A percentile compares a stretch with the other conserved stretches of the same genome.
Evolutionary conservation across 2,888 invertebrate species (phyloP).

Genomic region (Apotomis capreana): DNA sequence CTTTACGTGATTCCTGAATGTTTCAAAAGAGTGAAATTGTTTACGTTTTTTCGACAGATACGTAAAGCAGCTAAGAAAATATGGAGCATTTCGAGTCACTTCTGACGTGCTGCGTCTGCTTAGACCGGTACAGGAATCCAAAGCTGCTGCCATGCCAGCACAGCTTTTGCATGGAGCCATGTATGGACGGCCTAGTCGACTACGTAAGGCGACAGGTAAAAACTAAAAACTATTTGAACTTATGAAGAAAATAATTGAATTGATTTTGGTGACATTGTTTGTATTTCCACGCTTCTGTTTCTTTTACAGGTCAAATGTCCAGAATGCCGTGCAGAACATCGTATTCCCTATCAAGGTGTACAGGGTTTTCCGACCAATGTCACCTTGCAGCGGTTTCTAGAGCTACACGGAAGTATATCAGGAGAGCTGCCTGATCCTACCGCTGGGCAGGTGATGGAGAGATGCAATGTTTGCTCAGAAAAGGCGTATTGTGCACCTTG

Average conservation of each 20-base stretch:
- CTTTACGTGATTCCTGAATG: slow-evolving; percentile 4
- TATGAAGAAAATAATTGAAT: background rate
- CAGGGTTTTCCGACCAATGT: slow-evolving; percentile 98
- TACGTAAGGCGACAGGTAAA: slow-evolving; percentile 95
- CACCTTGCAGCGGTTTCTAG: slow-evolving; percentile 96
- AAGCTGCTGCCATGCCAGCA: slow-evolving; percentile 99
- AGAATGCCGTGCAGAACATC: slow-evolving; percentile 98
- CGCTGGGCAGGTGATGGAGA: slow-evolving; percentile 95
- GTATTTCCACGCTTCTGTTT: slow-evolving; percentile 7
- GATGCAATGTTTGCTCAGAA: slow-evolving; percentile 96
- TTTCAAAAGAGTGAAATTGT: slow-evolving; percentile 25
- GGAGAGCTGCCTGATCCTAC: slow-evolving; percentile 96
- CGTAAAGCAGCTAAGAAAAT: slow-evolving; percentile 61
- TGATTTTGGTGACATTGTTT: background rate
- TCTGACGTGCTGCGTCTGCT: slow-evolving; percentile 98
- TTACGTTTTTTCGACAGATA: slow-evolving; percentile 61
- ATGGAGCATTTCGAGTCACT: slow-evolving; percentile 99
- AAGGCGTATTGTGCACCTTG: slow-evolving; percentile 94
- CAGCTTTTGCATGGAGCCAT: slow-evolving; percentile 99
- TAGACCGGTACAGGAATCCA: slow-evolving; percentile 98
- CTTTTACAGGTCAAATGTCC: slow-evolving; percentile 94
- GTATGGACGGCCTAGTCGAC: slow-evolving; percentile 98
- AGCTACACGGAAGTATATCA: slow-evolving; percentile 96
- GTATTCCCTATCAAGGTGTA: slow-evolving; percentile 97
- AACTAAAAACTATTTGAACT: background rate